Base-by-base conservation (phyloP, 2,797 vertebrate genomes). In the Ceyx erithaca region DNA sequence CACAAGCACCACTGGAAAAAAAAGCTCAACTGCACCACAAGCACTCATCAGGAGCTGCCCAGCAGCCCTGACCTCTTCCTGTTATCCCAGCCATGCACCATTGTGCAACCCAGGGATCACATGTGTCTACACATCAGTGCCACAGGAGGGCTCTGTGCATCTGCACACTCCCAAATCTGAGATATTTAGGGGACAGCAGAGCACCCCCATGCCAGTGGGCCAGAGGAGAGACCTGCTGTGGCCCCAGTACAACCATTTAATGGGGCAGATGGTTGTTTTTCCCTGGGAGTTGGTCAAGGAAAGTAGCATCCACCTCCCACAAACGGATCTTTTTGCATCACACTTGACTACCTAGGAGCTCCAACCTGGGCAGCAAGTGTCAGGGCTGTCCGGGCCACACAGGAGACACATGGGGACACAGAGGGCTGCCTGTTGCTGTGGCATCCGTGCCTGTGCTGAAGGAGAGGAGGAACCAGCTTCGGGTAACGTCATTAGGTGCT, bases 191-290 rank as follows among this genome's bases (percentile, higher is more conserved):
- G 46, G 23, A 26, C 8, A 9, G 52, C 48, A 78, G 40, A 51
- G 35, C 2, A 1, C 10, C 1, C 23, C 2, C 12, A 9, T 2
- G 4, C 14, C 2, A 0, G 4, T 0, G 14, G 61, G 52, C 18
- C 26, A 21, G 30, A 48, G 41, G 9, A 80, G 14, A 72, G 40
- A 28, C 7, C 16, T 19, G 33, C 6, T 0, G 0, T 17, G 10
- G 31, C 9, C 6, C 30, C 51, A 17, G 31, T 0, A 0, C 12
- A 9, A 12, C 18, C 37, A 8, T 20, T 45, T 73, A 18, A n/a
- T 1, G 9, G 52, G 26, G 16, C 3, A 3, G 35, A 7, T n/a
- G 33, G n/a, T 0, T 22, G 6, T 10, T 57, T 22, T 15, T 10
- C 22, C 37, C 10, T 5, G 19, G 35, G 25, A 77, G 15, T 23